Percentiles rank a stretch among this genome's conserved stretches.
Evolutionary conservation across 2,888 invertebrate genomes (phyloP).

Genomic region (Orthosia incerta): DNA sequence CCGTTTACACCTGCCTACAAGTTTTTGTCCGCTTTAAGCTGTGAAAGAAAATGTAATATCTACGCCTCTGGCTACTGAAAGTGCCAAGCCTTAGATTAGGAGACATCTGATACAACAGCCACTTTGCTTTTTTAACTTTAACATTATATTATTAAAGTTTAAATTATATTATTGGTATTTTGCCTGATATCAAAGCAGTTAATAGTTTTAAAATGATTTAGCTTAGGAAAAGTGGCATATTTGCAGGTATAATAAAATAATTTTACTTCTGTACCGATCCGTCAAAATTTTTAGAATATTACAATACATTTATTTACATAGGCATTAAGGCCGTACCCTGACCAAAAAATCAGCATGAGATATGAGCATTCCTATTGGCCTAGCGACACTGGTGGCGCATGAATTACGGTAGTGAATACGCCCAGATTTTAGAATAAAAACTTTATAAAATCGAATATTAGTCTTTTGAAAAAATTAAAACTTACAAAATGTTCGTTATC

Average conservation of each 20-base stretch:
- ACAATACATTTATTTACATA: not conserved
- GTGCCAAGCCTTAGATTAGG: slow-evolving; percentile 58
- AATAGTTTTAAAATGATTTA: not conserved
- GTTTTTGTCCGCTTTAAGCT: slow-evolving; percentile 28
- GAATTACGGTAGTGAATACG: too few relatives aligned
- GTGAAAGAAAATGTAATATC: slow-evolving; percentile 49
- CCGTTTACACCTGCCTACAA: slow-evolving; percentile 14
- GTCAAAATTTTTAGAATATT: not conserved
- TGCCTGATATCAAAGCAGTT: not conserved
- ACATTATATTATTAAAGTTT: slow-evolving; percentile 19
- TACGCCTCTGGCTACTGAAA: slow-evolving; percentile 39
- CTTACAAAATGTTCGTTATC: too few relatives aligned
- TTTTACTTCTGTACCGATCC: not conserved
- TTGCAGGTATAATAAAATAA: not conserved
- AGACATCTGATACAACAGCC: slow-evolving; percentile 58
- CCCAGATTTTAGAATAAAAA: too few relatives aligned
- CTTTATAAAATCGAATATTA: too few relatives aligned
- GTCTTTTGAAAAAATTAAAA: too few relatives aligned
- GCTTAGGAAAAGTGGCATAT: not conserved
- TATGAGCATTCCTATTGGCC: too few relatives aligned
- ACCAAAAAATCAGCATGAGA: too few relatives aligned
- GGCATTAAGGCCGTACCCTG: too few relatives aligned
- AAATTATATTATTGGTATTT: slow-evolving; percentile 4
- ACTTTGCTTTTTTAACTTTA: slow-evolving; percentile 44
- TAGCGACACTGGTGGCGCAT: too few relatives aligned